A percentile compares a stretch with the other conserved stretches of the same genome.
Evolutionary conservation across 2,113 vertebrate species (phyloP).

Genomic region (Bothrops jararaca): DNA sequence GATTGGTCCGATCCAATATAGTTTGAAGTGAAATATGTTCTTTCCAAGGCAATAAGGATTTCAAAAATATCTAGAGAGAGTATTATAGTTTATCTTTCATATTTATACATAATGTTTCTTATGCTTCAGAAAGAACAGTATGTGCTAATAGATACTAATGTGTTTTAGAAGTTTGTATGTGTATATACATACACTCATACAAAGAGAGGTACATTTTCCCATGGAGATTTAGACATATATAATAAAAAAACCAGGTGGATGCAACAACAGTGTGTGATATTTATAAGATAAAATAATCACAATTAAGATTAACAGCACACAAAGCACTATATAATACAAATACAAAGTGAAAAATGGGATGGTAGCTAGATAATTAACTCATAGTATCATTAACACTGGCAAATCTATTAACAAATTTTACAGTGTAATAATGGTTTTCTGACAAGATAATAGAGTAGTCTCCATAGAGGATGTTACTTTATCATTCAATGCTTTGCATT

Average conservation of each 20-base stretch:
- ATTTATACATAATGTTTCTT: neutral
- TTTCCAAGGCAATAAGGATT: neutral
- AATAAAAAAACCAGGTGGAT: neutral
- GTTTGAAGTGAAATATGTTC: neutral
- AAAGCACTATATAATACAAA: neutral
- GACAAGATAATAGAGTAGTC: neutral
- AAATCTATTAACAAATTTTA: neutral
- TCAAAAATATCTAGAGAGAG: neutral
- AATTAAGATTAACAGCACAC: neutral
- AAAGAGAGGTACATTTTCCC: neutral
- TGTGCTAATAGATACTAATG: neutral
- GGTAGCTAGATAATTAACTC: neutral
- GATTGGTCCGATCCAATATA: neutral
- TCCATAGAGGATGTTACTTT: neutral
- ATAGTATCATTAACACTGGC: neutral
- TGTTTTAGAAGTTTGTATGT: neutral
- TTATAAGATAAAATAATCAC: neutral
- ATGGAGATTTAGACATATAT: neutral
- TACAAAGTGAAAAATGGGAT: neutral
- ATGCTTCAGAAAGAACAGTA: neutral
- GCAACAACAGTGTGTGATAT: too few species aligned
- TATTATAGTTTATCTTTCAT: neutral
- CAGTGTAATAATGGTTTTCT: neutral
- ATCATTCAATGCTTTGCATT: neutral
- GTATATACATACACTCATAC: neutral